phyloP scores from a whole-genome alignment of 1,140 invertebrate species.

The Bombus impatiens region DNA sequence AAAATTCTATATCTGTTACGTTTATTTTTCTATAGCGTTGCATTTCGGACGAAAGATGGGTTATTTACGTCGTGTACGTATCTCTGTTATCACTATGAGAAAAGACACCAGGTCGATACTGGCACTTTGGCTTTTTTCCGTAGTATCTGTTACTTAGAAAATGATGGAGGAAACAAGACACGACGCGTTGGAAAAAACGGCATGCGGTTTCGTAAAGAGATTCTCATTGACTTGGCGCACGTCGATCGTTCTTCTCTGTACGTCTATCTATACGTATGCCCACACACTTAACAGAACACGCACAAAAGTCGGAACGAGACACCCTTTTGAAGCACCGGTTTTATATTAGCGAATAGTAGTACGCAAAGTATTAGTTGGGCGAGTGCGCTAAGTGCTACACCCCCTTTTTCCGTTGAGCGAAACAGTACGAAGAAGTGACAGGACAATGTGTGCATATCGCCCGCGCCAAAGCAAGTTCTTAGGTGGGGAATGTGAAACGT shows the following conservation, averaged over 20 bases:
- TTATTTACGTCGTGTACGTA: not conserved
- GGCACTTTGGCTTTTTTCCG: not conserved
- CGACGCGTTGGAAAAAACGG: constrained; percentile 29
- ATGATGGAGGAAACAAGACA: constrained; percentile 41
- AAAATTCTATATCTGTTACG: not conserved
- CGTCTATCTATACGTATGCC: constrained; percentile 57
- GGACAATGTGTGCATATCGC: constrained; percentile 69
- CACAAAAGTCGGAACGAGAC: constrained; percentile 67
- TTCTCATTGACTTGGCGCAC: constrained; percentile 26
- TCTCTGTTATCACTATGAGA: not conserved
- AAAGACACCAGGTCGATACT: constrained; percentile 6
- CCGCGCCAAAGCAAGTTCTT: constrained; percentile 72
- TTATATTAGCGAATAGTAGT: constrained; percentile 63
- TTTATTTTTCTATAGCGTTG: not conserved
- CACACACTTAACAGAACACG: constrained; percentile 62
- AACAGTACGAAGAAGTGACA: constrained; percentile 68
- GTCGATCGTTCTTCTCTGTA: constrained; percentile 62
- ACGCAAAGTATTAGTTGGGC: constrained; percentile 67
- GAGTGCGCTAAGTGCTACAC: constrained; percentile 68
- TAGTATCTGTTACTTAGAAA: not conserved
- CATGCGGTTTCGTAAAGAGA: constrained; percentile 34
- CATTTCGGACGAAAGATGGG: not conserved
- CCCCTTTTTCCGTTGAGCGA: constrained; percentile 62
- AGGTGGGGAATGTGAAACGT: constrained; percentile 68
- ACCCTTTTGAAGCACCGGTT: constrained; percentile 66